Conservation (phyloP, 2,113 vertebrate species). For the Leuciscus idus region DNA sequence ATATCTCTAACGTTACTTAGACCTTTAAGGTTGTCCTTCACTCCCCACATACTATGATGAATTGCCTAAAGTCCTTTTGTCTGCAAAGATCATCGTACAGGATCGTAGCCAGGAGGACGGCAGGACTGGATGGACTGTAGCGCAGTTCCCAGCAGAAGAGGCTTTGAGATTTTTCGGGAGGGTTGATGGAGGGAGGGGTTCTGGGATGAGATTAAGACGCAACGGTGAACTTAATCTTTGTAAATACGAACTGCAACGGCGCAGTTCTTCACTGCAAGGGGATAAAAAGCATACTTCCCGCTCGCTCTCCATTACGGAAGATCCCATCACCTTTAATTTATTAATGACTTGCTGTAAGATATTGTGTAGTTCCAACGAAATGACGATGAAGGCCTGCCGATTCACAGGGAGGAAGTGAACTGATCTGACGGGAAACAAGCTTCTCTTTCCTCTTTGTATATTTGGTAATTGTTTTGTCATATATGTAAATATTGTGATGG, state of each 20-base stretch:
- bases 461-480: slow-evolving; percentile 98
- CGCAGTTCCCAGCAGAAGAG: slow-evolving; percentile 25
- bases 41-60: slow-evolving; percentile 33
- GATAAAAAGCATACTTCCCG: slow-evolving; percentile 62
- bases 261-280: slow-evolving; percentile 41
- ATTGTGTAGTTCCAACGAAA: slow-evolving; percentile 77
- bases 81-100: slow-evolving; percentile 45
- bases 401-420: slow-evolving; percentile 69
- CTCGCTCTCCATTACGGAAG: slow-evolving; percentile 70
- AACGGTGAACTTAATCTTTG: slow-evolving; percentile 24
- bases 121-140: not conserved
- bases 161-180: slow-evolving; percentile 20
- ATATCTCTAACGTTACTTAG: slow-evolving; percentile 46
- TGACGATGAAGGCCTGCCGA: slow-evolving; percentile 63
- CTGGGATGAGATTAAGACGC: not conserved
- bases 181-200: not conserved
- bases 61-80: slow-evolving; percentile 35
- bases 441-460: slow-evolving; percentile 92
- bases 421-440: slow-evolving; percentile 79
- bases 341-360: slow-evolving; percentile 85
- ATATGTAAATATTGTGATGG: slow-evolving; percentile 98
- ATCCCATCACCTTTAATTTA: slow-evolving; percentile 79
- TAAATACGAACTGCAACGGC: slow-evolving; percentile 28
- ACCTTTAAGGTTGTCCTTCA: slow-evolving; percentile 52
- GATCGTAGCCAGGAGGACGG: slow-evolving; percentile 19